Conservation (phyloP, 2,113 vertebrate species). For the Pterocles gutturalis region DNA sequence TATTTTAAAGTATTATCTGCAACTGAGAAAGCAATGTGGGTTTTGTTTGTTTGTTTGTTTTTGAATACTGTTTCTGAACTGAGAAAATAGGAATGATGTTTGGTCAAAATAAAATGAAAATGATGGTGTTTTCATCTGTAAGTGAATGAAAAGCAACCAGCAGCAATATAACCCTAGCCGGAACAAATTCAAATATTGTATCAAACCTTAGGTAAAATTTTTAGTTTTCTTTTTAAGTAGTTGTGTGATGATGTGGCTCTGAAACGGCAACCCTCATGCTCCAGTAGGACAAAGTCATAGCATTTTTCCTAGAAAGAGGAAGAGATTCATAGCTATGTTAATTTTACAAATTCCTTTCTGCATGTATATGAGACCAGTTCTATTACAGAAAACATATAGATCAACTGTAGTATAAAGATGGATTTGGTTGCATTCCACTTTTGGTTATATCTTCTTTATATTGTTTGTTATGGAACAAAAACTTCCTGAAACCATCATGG, state of each 20-base stretch:
- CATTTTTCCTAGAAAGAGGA: not conserved
- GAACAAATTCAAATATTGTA: not conserved
- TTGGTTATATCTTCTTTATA: not conserved
- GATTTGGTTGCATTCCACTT: not conserved
- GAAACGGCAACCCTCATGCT: not conserved
- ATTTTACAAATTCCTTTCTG: not conserved
- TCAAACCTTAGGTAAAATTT: not conserved
- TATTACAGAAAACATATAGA: not conserved
- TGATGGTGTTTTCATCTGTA: not conserved
- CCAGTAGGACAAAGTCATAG: not conserved
- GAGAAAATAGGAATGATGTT: not conserved
- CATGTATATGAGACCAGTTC: not conserved
- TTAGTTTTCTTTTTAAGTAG: not conserved
- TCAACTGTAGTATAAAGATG: not conserved
- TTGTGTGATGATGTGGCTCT: not conserved
- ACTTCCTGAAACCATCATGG: not conserved
- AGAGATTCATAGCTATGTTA: not conserved
- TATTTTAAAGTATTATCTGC: not conserved
- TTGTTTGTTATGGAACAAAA: not conserved
- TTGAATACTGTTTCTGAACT: not conserved
- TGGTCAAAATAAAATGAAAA: not conserved
- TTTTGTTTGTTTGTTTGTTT: not conserved
- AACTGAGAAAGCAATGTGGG: not conserved
- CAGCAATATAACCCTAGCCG: not conserved
- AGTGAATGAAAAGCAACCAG: not conserved